Evolutionary conservation across 1,140 invertebrate species (phyloP), one percentile per base, ranked within the genome.

Genomic region (Ips typographus): DNA sequence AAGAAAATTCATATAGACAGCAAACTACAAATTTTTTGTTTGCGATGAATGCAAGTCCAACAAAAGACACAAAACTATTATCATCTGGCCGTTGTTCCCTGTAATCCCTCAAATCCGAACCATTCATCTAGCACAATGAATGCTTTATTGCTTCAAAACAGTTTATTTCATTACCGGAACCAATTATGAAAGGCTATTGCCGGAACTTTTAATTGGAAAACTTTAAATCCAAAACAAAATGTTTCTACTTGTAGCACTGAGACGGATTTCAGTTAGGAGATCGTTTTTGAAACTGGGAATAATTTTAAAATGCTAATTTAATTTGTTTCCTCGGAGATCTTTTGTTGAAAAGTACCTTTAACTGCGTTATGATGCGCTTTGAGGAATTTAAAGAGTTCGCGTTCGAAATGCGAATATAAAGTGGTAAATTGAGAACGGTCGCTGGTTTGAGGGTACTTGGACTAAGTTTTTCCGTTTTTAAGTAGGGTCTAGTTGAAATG

Each of bases 161-260:
- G 52, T 55, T 55, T 37, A 55, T 55, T 55, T 55, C 52, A 55
- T 55, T 55, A 55, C 52, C 52, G 37, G 22, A 55, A 55, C 52
- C 52, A 55, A 55, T 55, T 55, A 55, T 55, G 52, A 55, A 55
- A 5, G 52, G 52, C 8, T 58, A 58, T 58, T 58, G 41, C 38
- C 22, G 41, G 38, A 58, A 58, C 40, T 58, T 58, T 58, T 58
- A 40, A 58, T 58, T 39, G 56, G 40, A 58, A 58, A 58, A 58
- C 56, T 40, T 58, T 40, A 58, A 58, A 7, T 58, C 40, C 40
- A 8, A 58, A 40, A 40, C 5, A 7, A 58, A 58, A 58, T 22
- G 37, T n/a, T 58, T 58, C 8, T 38, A 7, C 40, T 41, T 40
- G 56, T 58, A 58, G 4, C 40, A 58, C 7, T 58, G 40, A 55